Evolutionary conservation across 2,113 vertebrate genomes (phyloP), one percentile per base, ranked within the genome.

Genomic region (Dolichotis patagonum): DNA sequence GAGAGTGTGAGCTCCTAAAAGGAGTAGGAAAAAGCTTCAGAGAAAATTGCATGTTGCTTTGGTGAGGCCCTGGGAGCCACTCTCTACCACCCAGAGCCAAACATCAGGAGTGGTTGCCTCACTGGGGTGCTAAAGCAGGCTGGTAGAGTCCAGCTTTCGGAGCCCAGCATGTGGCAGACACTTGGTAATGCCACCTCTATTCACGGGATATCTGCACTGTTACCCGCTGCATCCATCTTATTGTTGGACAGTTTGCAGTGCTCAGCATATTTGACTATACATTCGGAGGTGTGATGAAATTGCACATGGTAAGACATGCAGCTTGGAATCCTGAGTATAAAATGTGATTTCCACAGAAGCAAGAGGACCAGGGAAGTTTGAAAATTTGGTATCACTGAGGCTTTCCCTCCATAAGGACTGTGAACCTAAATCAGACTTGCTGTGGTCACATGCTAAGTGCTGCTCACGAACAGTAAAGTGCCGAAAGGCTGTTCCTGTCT

Each of bases 261-360:
- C 8, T 91, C 46, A 54, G 4, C 54, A 7, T 14, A 41, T 17
- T 38, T 49, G 38, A 46, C n/a, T 85, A 69, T 78, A 84, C 75
- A 83, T 75, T 91, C 52, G 46, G 35, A 63, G 28, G 28, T 41
- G 6, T 88, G 41, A 65, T 35, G 13, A 63, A 38, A 73, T 41
- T 49, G 35, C 16, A 41, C 10, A 11, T 35, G 22, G 49, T 52
- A 14, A 83, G 67, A 83, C 49, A 13, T 84, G 38, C 4, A 35
- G 32, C 69, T 93, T 97, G 71, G 90, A 56, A 85, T 94, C 28
- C 35, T 43, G 43, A 93, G 67, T 12, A 90, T 52, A 83, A 86
- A 49, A 90, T 56, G 46, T 32, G 82, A 63, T 88, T 90, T 90
- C 49, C 49, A 58, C 7, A 58, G 85, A 94, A 43, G 22, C 1